Base-by-base conservation (phyloP, 2,113 vertebrate genomes). In the Brachypodius melanocephalos region DNA sequence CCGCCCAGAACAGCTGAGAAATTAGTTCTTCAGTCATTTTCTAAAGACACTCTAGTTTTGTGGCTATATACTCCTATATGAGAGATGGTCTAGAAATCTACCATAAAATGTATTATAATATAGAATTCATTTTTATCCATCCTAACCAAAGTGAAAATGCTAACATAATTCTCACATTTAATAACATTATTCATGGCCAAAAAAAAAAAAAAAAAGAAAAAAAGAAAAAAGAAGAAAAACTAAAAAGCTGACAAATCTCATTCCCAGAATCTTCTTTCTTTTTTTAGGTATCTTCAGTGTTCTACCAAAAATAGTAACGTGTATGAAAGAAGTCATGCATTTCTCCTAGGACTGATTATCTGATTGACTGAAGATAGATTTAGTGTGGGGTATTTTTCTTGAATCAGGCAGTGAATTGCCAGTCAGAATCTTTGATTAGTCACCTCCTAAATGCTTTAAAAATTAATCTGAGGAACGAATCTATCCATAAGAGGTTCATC, bases 391-490 rank as follows among this genome's bases (percentile, higher is more conserved):
- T 88, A 85, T 67, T 90, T 89, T 92, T 40, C 59, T 76, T 76
- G 38, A 95, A 90, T 86, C 38, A 66, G 77, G 36, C 40, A 17
- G 13, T 48, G 72, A 77, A 80, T 40, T 74, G 61, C 31, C 51
- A 91, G 54, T 29, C 72, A 83, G 67, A 62, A 85, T 93, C 82
- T 88, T 93, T 71, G 61, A 94, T 85, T 73, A 93, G 77, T 92
- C 75, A 84, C 12, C 7, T 85, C 43, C 48, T 68, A 84, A 88
- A 86, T 65, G 78, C 67, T 92, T 86, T 29, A n/a, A 75, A 65
- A 88, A 76, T 36, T 54, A 92, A 17, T 54, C 83, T 75, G 43
- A 1, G 3, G 62, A 85, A 68, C 32, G 89, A 82, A 89, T 92
- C 29, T 68, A 46, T 28, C 48, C n/a, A 74, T 45, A 52, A 48